Percentiles rank a stretch among this genome's conserved stretches.
These are phyloP conservation scores for Ciona savignyi DNA, from an alignment of 23 tunicate genomes.

Conservation along the genomic window DNA sequence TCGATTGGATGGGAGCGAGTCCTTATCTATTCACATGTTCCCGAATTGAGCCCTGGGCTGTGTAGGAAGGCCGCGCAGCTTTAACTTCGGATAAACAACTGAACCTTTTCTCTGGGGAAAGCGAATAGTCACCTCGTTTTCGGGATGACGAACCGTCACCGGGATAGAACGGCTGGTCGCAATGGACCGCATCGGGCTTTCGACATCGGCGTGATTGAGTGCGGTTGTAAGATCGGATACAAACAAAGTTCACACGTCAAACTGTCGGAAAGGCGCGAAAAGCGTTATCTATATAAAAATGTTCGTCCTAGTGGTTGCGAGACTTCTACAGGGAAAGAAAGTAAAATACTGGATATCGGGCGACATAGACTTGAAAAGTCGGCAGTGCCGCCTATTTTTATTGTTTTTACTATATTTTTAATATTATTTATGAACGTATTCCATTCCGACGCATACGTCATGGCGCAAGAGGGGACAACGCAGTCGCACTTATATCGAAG, in stretches of 20 bases:
- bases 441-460: slow-evolving; percentile 22
- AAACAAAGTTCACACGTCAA: no score
- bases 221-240: background rate
- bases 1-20: background rate
- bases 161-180: background rate
- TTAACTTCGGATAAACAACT: background rate
- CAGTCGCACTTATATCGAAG: slow-evolving; percentile 31
- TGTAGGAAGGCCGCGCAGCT: background rate
- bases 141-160: background rate
- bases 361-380: background rate
- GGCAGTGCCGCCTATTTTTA: background rate
- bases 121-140: background rate
- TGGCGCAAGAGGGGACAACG: slow-evolving; percentile 26
- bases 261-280: no score
- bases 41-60: background rate
- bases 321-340: no score
- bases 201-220: background rate
- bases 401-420: background rate
- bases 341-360: background rate
- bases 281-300: no score
- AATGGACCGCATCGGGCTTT: background rate
- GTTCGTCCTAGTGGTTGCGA: no score
- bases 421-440: background rate
- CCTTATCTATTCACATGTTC: background rate
- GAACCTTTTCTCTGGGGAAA: background rate